These are phyloP conservation scores for Macrotus californicus DNA, from an alignment of 2,113 vertebrate genomes.

Conservation along the genomic window DNA sequence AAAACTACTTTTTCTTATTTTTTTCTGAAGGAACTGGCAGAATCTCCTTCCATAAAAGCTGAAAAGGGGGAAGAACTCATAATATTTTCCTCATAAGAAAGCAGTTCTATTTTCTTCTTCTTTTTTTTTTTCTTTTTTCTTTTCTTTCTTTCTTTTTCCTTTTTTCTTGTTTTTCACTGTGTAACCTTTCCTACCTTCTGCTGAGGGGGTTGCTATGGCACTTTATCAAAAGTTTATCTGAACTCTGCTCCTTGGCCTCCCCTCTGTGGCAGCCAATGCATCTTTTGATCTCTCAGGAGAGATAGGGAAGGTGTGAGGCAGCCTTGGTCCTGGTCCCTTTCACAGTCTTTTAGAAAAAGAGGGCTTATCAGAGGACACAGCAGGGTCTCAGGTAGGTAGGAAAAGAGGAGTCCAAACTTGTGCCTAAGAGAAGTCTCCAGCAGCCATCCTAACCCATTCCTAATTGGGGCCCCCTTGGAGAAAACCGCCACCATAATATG, in stretches of 20 bases:
- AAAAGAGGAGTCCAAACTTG: background rate
- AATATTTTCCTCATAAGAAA: slow-evolving; percentile 88
- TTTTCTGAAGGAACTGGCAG: slow-evolving; percentile 86
- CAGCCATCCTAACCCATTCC: background rate
- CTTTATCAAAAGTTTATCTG: slow-evolving; percentile 79
- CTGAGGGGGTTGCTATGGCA: slow-evolving; percentile 71
- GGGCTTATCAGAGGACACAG: background rate
- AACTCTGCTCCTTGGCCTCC: slow-evolving; percentile 60
- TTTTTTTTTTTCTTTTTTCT: slow-evolving; percentile 59
- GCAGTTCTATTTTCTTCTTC: slow-evolving; percentile 85
- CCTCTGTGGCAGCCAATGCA: background rate
- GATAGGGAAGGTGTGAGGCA: background rate
- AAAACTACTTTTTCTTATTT: slow-evolving; percentile 88
- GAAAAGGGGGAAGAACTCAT: slow-evolving; percentile 84
- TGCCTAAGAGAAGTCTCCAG: background rate
- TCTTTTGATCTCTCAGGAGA: slow-evolving; percentile 1
- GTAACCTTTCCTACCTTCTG: slow-evolving; percentile 81
- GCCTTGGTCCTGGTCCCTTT: background rate
- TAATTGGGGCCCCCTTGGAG: slow-evolving; percentile 34
- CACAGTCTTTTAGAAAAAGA: background rate
- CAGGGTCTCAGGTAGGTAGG: rapidly evolving
- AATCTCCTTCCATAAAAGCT: slow-evolving; percentile 88
- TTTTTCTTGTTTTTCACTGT: slow-evolving; percentile 63
- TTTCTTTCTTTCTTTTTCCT: slow-evolving; percentile 63
- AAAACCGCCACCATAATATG: slow-evolving; percentile 11